A percentile compares a stretch with the other conserved stretches of the same genome.
These are phyloP conservation scores for Nowickia ferox DNA, from an alignment of 2,888 invertebrate species.

Conservation along the genomic window DNA sequence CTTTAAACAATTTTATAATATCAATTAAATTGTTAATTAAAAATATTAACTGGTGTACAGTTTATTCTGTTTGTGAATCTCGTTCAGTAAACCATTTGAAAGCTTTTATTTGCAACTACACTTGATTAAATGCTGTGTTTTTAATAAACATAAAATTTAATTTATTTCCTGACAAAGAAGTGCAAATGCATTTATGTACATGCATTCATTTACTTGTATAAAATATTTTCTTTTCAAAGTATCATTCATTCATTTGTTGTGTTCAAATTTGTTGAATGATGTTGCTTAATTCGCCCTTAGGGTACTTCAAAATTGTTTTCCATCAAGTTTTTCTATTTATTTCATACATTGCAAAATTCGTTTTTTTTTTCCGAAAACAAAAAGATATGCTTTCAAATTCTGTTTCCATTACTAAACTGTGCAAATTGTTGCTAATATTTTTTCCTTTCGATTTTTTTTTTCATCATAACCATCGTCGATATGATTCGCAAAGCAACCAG, in stretches of 20 bases:
- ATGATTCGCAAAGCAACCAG: slow-evolving; percentile 40
- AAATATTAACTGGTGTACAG: no score
- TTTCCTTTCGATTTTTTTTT: slow-evolving; percentile 17
- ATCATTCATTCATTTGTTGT: slow-evolving; percentile 1
- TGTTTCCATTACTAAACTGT: slow-evolving; percentile 39
- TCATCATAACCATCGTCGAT: slow-evolving; percentile 29
- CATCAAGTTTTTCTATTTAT: slow-evolving; percentile 35
- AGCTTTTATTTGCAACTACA: not conserved
- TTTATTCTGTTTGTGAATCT: no score
- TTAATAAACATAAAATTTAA: not conserved
- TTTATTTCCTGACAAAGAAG: no score
- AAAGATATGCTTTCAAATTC: slow-evolving; percentile 11
- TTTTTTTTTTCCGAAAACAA: not conserved
- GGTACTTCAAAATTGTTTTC: slow-evolving; percentile 14
- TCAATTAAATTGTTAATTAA: no score
- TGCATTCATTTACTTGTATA: not conserved
- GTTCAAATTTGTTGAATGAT: slow-evolving; percentile 15
- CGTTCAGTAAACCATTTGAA: no score
- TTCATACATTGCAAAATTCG: slow-evolving; percentile 22
- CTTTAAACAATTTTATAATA: no score
- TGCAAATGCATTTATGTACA: not conserved
- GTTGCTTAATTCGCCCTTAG: slow-evolving; percentile 20
- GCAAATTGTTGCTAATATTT: slow-evolving; percentile 35
- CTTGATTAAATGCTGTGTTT: not conserved
- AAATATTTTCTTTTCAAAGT: slow-evolving; percentile 2